A percentile compares a stretch with the other conserved stretches of the same genome.
Conservation (phyloP, 2,797 vertebrate species). For the Pristis pectinata region DNA sequence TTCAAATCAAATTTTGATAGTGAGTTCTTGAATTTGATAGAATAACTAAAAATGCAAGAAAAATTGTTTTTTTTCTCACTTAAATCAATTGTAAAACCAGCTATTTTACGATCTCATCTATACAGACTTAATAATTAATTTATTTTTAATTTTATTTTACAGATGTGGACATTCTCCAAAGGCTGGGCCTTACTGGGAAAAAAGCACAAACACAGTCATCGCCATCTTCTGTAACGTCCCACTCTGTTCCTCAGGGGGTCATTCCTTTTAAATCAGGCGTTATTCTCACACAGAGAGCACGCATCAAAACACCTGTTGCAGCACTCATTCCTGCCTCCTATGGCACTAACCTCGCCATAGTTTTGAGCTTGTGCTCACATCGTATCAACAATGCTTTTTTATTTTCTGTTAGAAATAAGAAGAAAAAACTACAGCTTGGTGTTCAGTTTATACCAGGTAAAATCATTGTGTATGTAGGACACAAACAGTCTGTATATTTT, state of each 20-base stretch:
- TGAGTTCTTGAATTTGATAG: neutral
- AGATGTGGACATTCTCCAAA: conserved; percentile 94
- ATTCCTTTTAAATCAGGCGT: conserved; percentile 86
- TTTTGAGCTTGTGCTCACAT: conserved; percentile 84
- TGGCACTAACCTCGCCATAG: conserved; percentile 69
- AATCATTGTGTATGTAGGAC: conserved; percentile 73
- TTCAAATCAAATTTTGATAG: neutral
- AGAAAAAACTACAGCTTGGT: conserved; percentile 81
- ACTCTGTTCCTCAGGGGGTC: conserved; percentile 65
- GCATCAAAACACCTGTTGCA: conserved; percentile 67
- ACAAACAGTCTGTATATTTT: conserved; percentile 77
- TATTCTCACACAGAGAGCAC: conserved; percentile 80
- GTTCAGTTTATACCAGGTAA: conserved; percentile 79
- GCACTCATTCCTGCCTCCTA: conserved; percentile 64
- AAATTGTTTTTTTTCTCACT: neutral
- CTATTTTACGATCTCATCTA: neutral
- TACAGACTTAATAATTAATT: neutral
- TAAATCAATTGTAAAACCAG: neutral
- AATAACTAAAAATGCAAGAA: neutral
- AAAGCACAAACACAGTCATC: conserved; percentile 53
- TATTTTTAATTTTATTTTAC: conserved; percentile 42
- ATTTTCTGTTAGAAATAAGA: conserved; percentile 74
- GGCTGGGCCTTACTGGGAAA: conserved; percentile 75
- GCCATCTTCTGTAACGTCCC: conserved; percentile 46
- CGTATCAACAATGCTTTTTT: conserved; percentile 90